Base-by-base conservation (phyloP, 2,113 vertebrate genomes). In the Percopsis transmontana region DNA sequence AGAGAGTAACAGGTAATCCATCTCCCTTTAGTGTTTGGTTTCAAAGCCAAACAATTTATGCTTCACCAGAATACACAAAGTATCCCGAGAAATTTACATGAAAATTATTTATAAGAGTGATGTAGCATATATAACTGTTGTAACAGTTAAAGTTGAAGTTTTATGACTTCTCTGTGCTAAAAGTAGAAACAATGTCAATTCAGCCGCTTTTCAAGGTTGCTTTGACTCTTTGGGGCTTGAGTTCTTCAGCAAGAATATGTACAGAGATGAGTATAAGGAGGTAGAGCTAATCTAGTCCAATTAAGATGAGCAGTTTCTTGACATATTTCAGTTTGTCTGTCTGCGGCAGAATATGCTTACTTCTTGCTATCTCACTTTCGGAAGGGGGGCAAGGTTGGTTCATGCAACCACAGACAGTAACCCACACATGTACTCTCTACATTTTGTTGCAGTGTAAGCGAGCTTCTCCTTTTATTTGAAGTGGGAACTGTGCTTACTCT, bases 91-190 rank as follows among this genome's bases (percentile, higher is more conserved):
- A 27, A 24, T 44, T 62, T 23, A 9, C 4, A 23, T 3, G 3
- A 52, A 20, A 64, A 58, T 45, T 18, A 42, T 39, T n/a, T n/a
- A n/a, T n/a, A n/a, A n/a, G 45, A 6, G 14, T 24, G 55, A 1
- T 54, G 8, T 14, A 2, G 72, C 23, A 60, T 4, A 5, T 5
- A 23, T 11, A 21, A 23, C 19, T 14, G 5, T 54, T 24, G 15
- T 13, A 88, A 82, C 74, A 66, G 56, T 62, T 57, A 16, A 8
- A 60, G 40, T 58, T 76, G 58, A 64, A 44, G 69, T 70, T 41
- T 77, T 74, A 76, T 82, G 73, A 74, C 66, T 76, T 88, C 82
- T 80, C 40, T 58, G 62, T 1, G 24, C 80, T 81, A 80, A 67
- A 87, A 86, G 73, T 74, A 78, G 76, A 51, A 61, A 11, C 21